phyloP scores from a whole-genome alignment of 1,140 invertebrate species.

The Lineus longissimus region DNA sequence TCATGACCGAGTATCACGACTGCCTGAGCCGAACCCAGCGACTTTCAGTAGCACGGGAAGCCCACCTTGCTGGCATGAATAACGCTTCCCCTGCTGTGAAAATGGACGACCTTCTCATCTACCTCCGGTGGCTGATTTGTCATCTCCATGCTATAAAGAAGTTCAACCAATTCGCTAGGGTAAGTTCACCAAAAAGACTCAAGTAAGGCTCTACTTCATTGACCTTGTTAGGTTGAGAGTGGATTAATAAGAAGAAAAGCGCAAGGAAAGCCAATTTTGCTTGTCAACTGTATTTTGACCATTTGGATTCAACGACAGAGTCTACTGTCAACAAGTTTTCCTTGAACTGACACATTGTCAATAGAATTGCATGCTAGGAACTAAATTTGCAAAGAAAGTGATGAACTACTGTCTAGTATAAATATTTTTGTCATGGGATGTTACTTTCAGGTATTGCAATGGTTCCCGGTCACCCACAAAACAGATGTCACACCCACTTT shows the following conservation, averaged over 20 bases:
- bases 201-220: slow-evolving; percentile 10
- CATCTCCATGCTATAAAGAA: slow-evolving; percentile 46
- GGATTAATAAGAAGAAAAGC: too few relatives aligned
- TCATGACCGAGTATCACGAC: slow-evolving; percentile 49
- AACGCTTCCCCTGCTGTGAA: slow-evolving; percentile 28
- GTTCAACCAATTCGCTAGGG: slow-evolving; percentile 47
- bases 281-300: too few relatives aligned
- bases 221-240: too few relatives aligned
- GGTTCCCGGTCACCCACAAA: slow-evolving; percentile 41
- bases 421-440: too few relatives aligned
- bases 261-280: too few relatives aligned
- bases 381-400: too few relatives aligned
- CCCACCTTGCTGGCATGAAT: slow-evolving; percentile 32
- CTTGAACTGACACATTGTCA: too few relatives aligned
- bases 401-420: too few relatives aligned
- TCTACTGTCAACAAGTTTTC: too few relatives aligned
- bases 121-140: slow-evolving; percentile 47
- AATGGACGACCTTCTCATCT: slow-evolving; percentile 49
- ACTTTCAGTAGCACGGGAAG: slow-evolving; percentile 37
- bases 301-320: too few relatives aligned
- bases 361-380: too few relatives aligned
- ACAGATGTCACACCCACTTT: slow-evolving; percentile 30
- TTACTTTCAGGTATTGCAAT: slow-evolving; percentile 40
- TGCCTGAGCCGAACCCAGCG: slow-evolving; percentile 44
- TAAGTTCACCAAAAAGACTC: too few relatives aligned